Percentiles rank a stretch among this genome's conserved stretches.
Conservation (phyloP, 1,140 invertebrate species). For the Rhopalosiphum padi region DNA sequence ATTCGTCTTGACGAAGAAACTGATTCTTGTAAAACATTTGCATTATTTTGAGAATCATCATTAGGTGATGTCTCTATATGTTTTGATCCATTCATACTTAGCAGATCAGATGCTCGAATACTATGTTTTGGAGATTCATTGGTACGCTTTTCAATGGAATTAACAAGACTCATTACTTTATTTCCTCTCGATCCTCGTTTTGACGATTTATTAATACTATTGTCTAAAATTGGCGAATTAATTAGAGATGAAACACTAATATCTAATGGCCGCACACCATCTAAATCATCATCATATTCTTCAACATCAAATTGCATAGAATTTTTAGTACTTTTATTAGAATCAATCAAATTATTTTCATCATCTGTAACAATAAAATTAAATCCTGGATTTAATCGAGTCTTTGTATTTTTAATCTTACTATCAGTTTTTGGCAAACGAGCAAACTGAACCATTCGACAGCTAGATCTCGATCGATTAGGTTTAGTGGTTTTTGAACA, state of each 20-base stretch:
- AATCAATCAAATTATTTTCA: background rate
- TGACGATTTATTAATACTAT: constrained; percentile 2
- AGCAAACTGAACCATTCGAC: constrained; percentile 53
- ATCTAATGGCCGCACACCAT: constrained; percentile 47
- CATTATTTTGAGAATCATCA: background rate
- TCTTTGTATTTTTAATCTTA: constrained; percentile 33
- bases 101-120: constrained; percentile 39
- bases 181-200: constrained; percentile 53
- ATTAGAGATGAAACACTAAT: constrained; percentile 36
- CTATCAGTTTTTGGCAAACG: constrained; percentile 43
- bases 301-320: background rate
- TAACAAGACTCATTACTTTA: constrained; percentile 48
- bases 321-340: background rate
- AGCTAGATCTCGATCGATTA: background rate
- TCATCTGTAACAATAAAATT: constrained; percentile 9
- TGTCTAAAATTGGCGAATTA: constrained; percentile 47
- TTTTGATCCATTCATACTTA: constrained; percentile 21
- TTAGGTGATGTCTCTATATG: background rate
- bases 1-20: constrained; percentile 16
- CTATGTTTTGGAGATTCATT: constrained; percentile 12
- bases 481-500: constrained; percentile 44
- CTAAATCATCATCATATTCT: constrained; percentile 44
- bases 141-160: constrained; percentile 37
- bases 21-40: background rate
- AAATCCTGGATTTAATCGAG: background rate